A percentile compares a stretch with the other conserved stretches of the same genome.
These are phyloP conservation scores for Catalaphyllia jardinei DNA, from an alignment of 64 coral and sea anemone species.

Conservation along the genomic window DNA sequence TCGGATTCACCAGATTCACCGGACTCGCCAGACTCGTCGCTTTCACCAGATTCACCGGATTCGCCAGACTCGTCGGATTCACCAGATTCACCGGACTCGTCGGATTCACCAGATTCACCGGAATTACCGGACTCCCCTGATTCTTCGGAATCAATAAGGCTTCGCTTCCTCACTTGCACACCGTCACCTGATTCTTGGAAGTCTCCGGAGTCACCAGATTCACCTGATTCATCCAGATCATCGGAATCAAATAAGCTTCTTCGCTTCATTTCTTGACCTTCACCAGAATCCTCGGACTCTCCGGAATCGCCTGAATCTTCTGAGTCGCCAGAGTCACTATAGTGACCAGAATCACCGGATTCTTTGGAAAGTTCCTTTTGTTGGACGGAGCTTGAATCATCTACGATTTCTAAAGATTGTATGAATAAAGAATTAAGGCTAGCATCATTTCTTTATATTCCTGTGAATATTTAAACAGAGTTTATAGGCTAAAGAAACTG, in stretches of 20 bases:
- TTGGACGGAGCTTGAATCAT: not conserved
- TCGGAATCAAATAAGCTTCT: conserved; percentile 4
- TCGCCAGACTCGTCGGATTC: not conserved
- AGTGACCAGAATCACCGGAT: not conserved
- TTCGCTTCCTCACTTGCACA: not conserved
- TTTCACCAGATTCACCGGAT: not conserved
- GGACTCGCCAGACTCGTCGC: not conserved
- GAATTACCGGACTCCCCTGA: not conserved
- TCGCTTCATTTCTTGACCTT: not conserved
- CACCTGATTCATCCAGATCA: not conserved
- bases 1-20: not conserved
- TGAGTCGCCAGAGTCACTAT: not conserved
- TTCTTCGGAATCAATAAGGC: conserved; percentile 6
- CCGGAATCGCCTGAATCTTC: not conserved
- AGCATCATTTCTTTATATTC: no score
- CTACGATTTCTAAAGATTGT: not conserved
- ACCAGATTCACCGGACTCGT: not conserved
- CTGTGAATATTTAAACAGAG: no score
- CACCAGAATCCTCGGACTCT: not conserved
- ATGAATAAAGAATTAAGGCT: not conserved
- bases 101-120: not conserved
- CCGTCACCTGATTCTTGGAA: not conserved
- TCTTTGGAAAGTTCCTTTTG: not conserved
- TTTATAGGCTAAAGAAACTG: no score
- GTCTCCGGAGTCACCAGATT: conserved; percentile 7